Evolutionary conservation across 2,797 vertebrate genomes (phyloP).

Genomic region (Todus mexicanus): DNA sequence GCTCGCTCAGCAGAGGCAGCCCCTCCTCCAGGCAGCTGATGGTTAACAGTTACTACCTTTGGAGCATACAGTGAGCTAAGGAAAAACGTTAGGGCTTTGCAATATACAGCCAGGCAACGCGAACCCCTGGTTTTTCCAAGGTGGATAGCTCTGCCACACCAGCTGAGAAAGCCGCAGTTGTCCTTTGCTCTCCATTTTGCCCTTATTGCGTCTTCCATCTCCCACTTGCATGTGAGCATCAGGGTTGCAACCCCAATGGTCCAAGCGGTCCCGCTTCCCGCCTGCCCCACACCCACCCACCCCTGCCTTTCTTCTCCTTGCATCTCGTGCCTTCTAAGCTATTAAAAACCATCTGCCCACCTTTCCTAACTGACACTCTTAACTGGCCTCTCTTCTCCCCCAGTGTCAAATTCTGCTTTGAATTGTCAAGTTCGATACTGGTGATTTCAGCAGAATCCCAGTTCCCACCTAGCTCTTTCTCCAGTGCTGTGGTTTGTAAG

Average conservation of each 20-base stretch:
- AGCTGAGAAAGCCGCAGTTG: background rate
- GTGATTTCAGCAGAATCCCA: background rate
- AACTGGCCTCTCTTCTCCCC: background rate
- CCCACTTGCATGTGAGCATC: background rate
- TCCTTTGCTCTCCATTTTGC: background rate
- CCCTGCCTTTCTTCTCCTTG: background rate
- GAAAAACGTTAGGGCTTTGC: background rate
- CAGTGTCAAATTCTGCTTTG: background rate
- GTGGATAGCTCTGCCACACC: background rate
- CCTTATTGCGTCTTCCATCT: background rate
- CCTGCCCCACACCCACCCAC: fast-evolving
- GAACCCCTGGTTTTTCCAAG: background rate
- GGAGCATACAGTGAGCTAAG: background rate
- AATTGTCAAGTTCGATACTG: background rate
- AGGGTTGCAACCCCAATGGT: background rate
- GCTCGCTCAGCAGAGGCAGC: background rate
- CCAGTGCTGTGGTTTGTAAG: background rate
- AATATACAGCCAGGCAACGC: background rate
- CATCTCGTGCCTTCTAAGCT: background rate
- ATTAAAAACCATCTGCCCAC: background rate
- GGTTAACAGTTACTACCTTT: background rate
- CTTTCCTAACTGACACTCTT: background rate
- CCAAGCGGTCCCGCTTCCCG: background rate
- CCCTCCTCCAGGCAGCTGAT: background rate
- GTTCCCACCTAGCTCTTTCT: background rate